Conservation (phyloP, 2,888 invertebrate genomes). For the Coleophora deauratella region DNA sequence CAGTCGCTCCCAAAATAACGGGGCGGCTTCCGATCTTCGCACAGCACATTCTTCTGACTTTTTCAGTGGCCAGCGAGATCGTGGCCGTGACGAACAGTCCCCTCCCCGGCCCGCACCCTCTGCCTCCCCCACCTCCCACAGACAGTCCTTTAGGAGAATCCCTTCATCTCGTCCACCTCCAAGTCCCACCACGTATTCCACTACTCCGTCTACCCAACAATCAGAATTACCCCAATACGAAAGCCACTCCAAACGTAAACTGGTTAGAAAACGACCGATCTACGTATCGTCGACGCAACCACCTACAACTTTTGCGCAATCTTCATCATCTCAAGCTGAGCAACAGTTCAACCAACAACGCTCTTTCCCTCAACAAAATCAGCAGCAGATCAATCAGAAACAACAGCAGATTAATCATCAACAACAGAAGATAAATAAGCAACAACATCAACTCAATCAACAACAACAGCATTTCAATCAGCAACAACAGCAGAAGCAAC, state of each 20-base stretch:
- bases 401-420: constrained; percentile 8
- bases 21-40: constrained; percentile 75
- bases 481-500: constrained; percentile 11
- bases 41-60: constrained; percentile 85
- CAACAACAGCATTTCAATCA: constrained; percentile 14
- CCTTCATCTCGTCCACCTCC: constrained; percentile 33
- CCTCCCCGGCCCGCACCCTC: constrained; percentile 18
- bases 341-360: constrained; percentile 32
- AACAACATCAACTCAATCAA: constrained; percentile 10
- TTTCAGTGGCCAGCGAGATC: constrained; percentile 74
- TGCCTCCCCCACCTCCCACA: constrained; percentile 21
- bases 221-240: constrained; percentile 29
- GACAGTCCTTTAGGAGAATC: constrained; percentile 37
- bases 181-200: constrained; percentile 32
- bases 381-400: constrained; percentile 14
- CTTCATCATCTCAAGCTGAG: neutral
- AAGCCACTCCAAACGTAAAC: constrained; percentile 44
- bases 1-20: constrained; percentile 44
- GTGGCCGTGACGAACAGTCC: constrained; percentile 54
- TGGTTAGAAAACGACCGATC: constrained; percentile 56
- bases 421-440: constrained; percentile 9
- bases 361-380: constrained; percentile 32
- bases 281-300: constrained; percentile 41
- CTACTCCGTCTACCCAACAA: constrained; percentile 17
- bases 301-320: constrained; percentile 31